Evolutionary conservation across 2,113 vertebrate species (phyloP).

Genomic region (Onychorhynchus coronatus): DNA sequence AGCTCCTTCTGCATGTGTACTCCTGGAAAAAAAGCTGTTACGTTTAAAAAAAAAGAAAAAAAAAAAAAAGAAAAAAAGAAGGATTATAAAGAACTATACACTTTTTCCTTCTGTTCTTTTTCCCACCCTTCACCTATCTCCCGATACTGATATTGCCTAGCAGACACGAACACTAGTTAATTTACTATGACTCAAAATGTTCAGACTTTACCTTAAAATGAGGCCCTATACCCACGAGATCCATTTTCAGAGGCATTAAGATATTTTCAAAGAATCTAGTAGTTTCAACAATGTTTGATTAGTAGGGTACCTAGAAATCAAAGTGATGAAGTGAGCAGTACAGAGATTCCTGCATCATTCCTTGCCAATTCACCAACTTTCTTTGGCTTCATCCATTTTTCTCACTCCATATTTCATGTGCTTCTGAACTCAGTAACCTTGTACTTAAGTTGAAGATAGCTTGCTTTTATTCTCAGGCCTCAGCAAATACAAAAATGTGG

Average conservation of each 20-base stretch:
- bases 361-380: background rate
- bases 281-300: background rate
- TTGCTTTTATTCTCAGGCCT: background rate
- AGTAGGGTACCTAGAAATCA: background rate
- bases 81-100: background rate
- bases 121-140: background rate
- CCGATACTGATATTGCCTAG: background rate
- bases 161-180: background rate
- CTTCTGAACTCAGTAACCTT: background rate
- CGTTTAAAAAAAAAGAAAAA: background rate
- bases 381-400: background rate
- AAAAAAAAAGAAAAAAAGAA: background rate
- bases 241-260: background rate
- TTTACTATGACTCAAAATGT: background rate
- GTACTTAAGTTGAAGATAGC: background rate
- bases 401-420: background rate
- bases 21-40: background rate
- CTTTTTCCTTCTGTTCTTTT: background rate
- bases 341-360: background rate
- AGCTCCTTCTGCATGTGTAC: background rate
- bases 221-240: fast-evolving
- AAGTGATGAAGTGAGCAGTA: background rate
- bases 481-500: background rate
- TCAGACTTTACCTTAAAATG: background rate
- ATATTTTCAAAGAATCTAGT: background rate